These are phyloP conservation scores for Dipodomys merriami DNA, from an alignment of 2,113 vertebrate species.

Conservation along the genomic window DNA sequence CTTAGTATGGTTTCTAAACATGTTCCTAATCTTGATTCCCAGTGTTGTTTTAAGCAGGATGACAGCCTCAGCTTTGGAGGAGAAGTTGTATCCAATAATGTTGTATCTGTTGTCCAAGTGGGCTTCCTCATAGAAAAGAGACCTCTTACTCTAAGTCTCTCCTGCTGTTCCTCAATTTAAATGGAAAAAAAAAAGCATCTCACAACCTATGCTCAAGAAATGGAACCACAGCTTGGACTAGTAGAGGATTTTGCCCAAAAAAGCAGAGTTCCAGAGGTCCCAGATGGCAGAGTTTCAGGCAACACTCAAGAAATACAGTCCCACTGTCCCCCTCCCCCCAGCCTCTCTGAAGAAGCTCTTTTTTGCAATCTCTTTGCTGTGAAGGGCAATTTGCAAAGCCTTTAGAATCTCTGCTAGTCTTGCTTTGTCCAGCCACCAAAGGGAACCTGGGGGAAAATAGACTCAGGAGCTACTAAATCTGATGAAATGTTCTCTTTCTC, in stretches of 20 bases:
- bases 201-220: not conserved
- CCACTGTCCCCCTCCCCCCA: not conserved
- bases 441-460: not conserved
- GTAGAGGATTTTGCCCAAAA: not conserved
- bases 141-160: not conserved
- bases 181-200: not conserved
- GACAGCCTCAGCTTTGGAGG: not conserved
- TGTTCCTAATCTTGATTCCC: not conserved
- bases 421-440: not conserved
- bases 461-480: not conserved
- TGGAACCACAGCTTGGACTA: not conserved
- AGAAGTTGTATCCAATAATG: not conserved
- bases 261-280: not conserved
- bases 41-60: not conserved
- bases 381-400: not conserved
- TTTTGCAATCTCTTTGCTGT: not conserved
- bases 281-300: not conserved
- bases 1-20: conserved; percentile 36
- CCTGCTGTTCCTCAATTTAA: not conserved
- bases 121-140: not conserved
- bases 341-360: not conserved
- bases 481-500: not conserved
- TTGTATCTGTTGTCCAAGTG: too few relatives aligned
- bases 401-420: not conserved
- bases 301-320: not conserved